A percentile compares a stretch with the other conserved stretches of the same genome.
Evolutionary conservation across 2,113 vertebrate species (phyloP).

Genomic region (Odocoileus virginianus): DNA sequence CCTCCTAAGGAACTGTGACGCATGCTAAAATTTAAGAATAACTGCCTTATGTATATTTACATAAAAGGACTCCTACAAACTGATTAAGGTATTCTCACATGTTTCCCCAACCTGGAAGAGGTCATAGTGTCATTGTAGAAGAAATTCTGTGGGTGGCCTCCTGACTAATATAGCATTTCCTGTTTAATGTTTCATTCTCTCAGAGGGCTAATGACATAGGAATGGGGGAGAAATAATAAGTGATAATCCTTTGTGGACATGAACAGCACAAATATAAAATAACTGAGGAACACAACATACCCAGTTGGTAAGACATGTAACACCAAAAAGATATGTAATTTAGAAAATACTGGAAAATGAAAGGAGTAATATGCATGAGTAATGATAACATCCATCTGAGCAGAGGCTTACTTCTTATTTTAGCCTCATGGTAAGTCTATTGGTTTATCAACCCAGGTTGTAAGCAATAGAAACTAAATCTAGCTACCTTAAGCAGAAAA

Average conservation of each 20-base stretch:
- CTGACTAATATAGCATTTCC: not conserved
- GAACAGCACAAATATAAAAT: not conserved
- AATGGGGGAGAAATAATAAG: not conserved
- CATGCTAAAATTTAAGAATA: not conserved
- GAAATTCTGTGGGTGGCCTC: not conserved
- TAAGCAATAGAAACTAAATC: slow-evolving; percentile 27
- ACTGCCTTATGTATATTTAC: not conserved
- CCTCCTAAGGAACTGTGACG: not conserved
- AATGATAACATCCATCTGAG: not conserved
- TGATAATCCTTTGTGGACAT: not conserved
- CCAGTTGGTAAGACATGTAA: not conserved
- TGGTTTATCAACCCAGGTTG: not conserved
- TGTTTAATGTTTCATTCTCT: not conserved
- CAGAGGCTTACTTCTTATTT: not conserved
- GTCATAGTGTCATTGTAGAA: not conserved
- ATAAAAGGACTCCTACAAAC: not conserved
- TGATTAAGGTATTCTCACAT: not conserved
- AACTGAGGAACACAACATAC: not conserved
- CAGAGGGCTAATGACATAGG: not conserved
- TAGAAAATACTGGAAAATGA: not conserved
- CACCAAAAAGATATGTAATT: not conserved
- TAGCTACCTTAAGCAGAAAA: not conserved
- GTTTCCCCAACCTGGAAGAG: not conserved
- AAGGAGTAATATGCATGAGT: not conserved
- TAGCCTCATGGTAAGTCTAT: not conserved